Base-by-base conservation (phyloP, 2,797 vertebrate species). In the Brachyalestes nurse region DNA sequence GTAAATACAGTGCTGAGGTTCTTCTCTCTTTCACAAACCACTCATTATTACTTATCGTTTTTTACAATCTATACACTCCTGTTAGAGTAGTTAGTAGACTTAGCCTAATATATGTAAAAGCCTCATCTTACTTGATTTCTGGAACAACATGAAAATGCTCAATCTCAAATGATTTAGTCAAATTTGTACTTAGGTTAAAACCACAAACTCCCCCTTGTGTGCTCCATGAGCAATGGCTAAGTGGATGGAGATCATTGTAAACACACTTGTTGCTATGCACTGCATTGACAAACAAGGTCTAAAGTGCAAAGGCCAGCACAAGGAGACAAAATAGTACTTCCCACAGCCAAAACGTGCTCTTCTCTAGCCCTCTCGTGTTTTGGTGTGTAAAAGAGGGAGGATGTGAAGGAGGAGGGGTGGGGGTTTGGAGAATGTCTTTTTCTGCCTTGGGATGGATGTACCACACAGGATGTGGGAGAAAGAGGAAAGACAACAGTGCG, bases 401-500 rank as follows among this genome's bases (percentile, higher is more conserved):
- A 38, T 17, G 78, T 34, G 75, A 67, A 51, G 51, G 70, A 19
- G 78, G 75, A 67, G 62, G 45, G 70, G 72, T 13, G 64, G 19
- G 60, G 74, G 55, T 75, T 78, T 81, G 82, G 67, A 71, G 72
- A 55, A 60, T 45, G 67, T 70, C 72, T 85, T 81, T 82, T 81
- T 78, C 77, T 77, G 83, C 79, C 83, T 90, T 83, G 87, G 84
- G 90, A 81, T 88, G 88, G 90, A 89, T 88, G 83, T 64, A 90
- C 92, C 92, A 86, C 91, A 93, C 89, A 92, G 92, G 92, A 94
- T 93, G 93, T 93, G 93, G 93, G 89, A 89, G 81, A 80, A 80
- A 87, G 78, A 77, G 82, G 77, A 86, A 88, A 91, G 89, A 93
- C 89, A 88, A 84, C 87, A 82, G 83, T 85, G 83, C 64, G 72